phyloP scores from a whole-genome alignment of 2,797 vertebrate genomes.

The Pseudochaenichthys georgianus region DNA sequence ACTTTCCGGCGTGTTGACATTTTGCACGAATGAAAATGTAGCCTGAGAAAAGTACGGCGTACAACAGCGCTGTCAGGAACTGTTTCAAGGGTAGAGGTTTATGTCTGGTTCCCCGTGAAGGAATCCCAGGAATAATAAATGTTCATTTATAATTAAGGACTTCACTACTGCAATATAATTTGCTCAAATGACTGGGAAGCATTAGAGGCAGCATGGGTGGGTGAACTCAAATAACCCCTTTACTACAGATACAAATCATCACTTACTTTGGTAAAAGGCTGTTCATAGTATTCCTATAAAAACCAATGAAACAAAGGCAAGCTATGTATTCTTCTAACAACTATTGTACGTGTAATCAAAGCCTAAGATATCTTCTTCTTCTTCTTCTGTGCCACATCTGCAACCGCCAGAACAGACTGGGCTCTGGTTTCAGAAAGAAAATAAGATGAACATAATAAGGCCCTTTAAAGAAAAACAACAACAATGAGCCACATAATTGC shows the following conservation, averaged over 20 bases:
- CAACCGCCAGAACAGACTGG: no score
- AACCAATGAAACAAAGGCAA: background rate
- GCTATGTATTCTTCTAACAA: no score
- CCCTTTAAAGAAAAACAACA: no score
- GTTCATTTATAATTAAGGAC: conserved; percentile 23
- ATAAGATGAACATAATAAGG: no score
- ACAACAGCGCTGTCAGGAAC: conserved; percentile 5
- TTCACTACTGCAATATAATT: background rate
- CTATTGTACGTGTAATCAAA: no score
- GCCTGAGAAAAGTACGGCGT: background rate
- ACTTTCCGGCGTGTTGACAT: conserved; percentile 36
- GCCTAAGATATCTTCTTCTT: background rate
- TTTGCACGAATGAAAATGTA: conserved; percentile 26
- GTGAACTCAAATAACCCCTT: conserved; percentile 8
- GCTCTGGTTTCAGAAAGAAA: no score
- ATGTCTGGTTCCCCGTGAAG: background rate
- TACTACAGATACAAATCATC: background rate
- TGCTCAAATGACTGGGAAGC: background rate
- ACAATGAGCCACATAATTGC: background rate
- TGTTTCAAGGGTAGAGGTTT: background rate
- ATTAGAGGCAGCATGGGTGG: background rate
- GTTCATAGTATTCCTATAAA: background rate
- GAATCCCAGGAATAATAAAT: conserved; percentile 6
- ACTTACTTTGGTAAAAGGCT: no score
- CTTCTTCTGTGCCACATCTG: background rate